These are phyloP conservation scores for Tolypeutes matacus DNA, from an alignment of 2,797 vertebrate species.

Conservation along the genomic window DNA sequence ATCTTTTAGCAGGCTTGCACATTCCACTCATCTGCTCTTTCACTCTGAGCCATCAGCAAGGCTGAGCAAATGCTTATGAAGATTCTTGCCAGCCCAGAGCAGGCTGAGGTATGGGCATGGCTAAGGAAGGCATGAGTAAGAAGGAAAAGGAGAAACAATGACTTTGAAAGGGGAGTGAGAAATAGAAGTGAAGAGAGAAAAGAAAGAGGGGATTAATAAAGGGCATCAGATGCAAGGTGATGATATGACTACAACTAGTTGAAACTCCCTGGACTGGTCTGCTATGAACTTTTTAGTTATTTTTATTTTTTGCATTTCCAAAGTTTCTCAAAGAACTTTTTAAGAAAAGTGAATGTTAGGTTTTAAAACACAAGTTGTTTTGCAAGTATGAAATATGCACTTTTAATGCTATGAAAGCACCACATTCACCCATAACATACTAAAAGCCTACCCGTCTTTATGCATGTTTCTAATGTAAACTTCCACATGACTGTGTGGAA, in stretches of 20 bases:
- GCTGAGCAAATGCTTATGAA: neutral
- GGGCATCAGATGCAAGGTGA: neutral
- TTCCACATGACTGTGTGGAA: neutral
- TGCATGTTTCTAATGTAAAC: neutral
- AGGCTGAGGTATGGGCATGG: neutral
- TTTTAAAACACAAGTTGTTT: constrained; percentile 14
- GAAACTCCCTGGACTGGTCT: neutral
- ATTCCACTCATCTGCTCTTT: neutral
- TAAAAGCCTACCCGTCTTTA: neutral
- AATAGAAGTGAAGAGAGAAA: neutral
- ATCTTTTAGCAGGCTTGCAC: neutral
- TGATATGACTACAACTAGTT: neutral
- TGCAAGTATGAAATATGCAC: constrained; percentile 43
- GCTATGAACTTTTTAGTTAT: neutral
- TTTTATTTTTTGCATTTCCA: neutral
- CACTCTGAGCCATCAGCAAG: neutral
- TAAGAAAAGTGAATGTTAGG: neutral
- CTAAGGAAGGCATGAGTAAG: neutral
- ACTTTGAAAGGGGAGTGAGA: constrained; percentile 35
- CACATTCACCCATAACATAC: neutral
- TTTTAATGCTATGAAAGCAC: neutral
- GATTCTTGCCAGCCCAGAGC: neutral
- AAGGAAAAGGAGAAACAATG: neutral
- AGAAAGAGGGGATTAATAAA: neutral
- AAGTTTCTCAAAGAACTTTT: constrained; percentile 28